Evolutionary conservation across 2,797 vertebrate species (phyloP).

Genomic region (Pyrrhura leucotis): DNA sequence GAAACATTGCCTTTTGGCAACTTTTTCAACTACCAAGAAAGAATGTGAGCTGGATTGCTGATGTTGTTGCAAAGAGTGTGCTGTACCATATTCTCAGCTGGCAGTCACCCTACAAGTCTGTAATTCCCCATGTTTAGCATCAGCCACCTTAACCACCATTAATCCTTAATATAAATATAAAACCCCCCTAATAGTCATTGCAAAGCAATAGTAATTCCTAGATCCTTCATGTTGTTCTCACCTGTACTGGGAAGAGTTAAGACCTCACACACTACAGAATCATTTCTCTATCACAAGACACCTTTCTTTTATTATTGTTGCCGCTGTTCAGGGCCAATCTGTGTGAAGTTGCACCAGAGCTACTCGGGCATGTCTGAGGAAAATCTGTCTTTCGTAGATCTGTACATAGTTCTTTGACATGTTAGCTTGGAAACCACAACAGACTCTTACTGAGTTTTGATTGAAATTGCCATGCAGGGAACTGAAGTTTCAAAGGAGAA

Average conservation of each 20-base stretch:
- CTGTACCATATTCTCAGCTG: background rate
- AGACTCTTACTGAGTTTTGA: background rate
- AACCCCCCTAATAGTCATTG: background rate
- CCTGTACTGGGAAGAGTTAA: background rate
- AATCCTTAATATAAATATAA: background rate
- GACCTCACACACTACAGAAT: background rate
- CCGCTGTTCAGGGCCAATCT: background rate
- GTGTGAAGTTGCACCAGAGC: background rate
- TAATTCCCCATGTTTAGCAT: background rate
- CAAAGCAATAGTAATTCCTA: background rate
- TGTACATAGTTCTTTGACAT: background rate
- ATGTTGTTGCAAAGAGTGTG: background rate
- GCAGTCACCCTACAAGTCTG: no score
- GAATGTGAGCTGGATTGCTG: background rate
- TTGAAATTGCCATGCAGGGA: background rate
- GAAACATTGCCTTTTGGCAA: background rate
- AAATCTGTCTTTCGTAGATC: background rate
- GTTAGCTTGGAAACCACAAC: background rate
- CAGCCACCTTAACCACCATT: background rate
- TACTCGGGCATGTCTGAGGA: background rate
- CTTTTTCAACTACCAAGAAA: background rate
- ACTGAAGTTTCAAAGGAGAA: background rate
- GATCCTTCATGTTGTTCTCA: background rate
- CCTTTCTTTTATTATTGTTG: background rate
- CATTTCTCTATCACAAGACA: background rate